phyloP scores from a whole-genome alignment of 2,113 vertebrate species.

The Leptodactylus fuscus region DNA sequence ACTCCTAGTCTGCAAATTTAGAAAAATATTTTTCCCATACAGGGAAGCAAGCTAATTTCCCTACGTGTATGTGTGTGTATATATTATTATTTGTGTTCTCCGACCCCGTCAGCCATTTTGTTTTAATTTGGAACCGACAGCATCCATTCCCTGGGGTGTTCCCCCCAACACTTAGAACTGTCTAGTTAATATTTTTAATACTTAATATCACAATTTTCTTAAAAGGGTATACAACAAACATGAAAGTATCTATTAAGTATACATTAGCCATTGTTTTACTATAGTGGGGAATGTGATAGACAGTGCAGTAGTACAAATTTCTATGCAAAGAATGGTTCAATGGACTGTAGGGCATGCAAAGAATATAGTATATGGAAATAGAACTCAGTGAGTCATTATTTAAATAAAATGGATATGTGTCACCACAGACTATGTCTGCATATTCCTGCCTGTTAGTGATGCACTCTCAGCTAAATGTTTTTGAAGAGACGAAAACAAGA shows the following conservation, averaged over 20 bases:
- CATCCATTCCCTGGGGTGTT: too few relatives aligned
- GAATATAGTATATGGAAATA: conserved; percentile 39
- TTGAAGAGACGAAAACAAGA: conserved; percentile 79
- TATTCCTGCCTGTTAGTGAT: conserved; percentile 73
- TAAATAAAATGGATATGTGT: conserved; percentile 65
- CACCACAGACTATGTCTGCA: conserved; percentile 71
- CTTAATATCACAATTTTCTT: too few relatives aligned
- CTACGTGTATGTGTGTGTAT: too few relatives aligned
- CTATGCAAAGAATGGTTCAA: neutral
- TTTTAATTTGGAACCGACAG: too few relatives aligned
- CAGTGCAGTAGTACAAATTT: neutral
- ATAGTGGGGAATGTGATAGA: neutral
- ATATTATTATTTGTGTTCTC: too few relatives aligned
- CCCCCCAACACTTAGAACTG: too few relatives aligned
- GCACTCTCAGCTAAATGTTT: conserved; percentile 81
- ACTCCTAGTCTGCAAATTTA: too few relatives aligned
- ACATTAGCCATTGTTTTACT: neutral
- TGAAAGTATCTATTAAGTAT: neutral
- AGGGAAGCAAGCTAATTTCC: too few relatives aligned
- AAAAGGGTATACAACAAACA: neutral
- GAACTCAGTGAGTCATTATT: conserved; percentile 71
- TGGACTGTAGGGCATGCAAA: neutral
- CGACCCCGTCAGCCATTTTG: too few relatives aligned
- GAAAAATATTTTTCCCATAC: too few relatives aligned
- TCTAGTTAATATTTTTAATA: too few relatives aligned